Base-by-base conservation (phyloP, 2,888 invertebrate genomes). In the Drosophila multiciliata region DNA sequence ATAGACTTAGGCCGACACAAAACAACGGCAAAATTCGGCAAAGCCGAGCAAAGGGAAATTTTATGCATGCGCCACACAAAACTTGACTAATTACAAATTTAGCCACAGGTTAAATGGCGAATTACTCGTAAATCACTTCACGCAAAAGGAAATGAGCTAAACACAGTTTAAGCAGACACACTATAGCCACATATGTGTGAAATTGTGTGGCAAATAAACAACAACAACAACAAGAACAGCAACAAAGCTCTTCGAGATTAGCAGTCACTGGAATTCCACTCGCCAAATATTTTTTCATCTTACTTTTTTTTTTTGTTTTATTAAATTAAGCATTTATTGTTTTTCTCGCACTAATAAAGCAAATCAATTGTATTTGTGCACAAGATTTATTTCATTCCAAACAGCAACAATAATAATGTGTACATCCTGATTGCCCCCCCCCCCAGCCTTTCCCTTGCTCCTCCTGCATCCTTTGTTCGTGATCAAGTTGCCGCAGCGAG, bases 1-100 rank as follows among this genome's bases (percentile, higher is more conserved):
- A 82, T 80, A 77, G 75, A 82, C 76, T 61, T 53, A 57, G 45
- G 53, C 54, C 54, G 54, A 73, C 60, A 55, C 29, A 58, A 32
- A 49, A 35, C 20, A 38, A 15, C 29, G 58, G 49, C 40, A 61
- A 72, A 70, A 52, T 67, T 53, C 60, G 62, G 62, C 63, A 66
- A 74, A 76, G 73, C 70, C 62, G 49, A 38, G 66, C 72, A 54
- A 60, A 62, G 68, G 59, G 61, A 78, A 78, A 81, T 81, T 75
- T 81, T 73, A 73, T 81, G 81, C 69, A 82, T 82, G 76, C 79
- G 66, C 72, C 76, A 75, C 74, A 75, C 66, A 76, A 73, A 83
- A 83, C 82, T 84, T 85, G 82, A 88, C 87, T 87, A 89, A 89
- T 87, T 88, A 86, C 81, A 82, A 89, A 85, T 82, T 81, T 83